phyloP scores from a whole-genome alignment of 2,888 invertebrate genomes.

The Ectemnius lituratus region DNA sequence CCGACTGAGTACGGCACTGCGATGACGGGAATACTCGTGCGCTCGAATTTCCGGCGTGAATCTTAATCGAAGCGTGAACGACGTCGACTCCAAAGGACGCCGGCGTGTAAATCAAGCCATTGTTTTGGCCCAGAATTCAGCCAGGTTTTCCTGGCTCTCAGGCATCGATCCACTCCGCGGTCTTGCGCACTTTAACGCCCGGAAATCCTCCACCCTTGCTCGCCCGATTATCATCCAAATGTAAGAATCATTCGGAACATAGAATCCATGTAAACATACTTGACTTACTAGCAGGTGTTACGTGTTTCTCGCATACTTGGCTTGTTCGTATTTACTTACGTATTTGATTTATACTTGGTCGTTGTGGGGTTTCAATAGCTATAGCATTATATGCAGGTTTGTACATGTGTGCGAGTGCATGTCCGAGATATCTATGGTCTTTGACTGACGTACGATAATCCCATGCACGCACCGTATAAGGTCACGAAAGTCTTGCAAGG shows the following conservation, averaged over 20 bases:
- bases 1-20: no score
- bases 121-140: not conserved
- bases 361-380: slow-evolving; percentile 16
- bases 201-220: no score
- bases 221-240: no score
- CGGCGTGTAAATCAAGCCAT: not conserved
- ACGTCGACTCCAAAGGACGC: no score
- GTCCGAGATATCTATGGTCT: slow-evolving; percentile 4
- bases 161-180: no score
- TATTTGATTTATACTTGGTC: slow-evolving; percentile 10
- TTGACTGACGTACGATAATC: slow-evolving; percentile 16
- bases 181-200: no score
- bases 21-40: not conserved
- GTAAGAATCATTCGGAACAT: no score
- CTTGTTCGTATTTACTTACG: slow-evolving; percentile 6
- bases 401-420: not conserved
- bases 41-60: slow-evolving; percentile 4
- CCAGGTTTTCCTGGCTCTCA: no score
- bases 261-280: slow-evolving; percentile 6
- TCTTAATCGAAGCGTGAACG: not conserved
- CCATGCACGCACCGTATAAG: slow-evolving; percentile 6
- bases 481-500: slow-evolving; percentile 3
- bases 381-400: not conserved
- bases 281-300: not conserved
- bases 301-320: no score